Evolutionary conservation across 2,113 vertebrate species (phyloP).

Genomic region (Otus sunia): DNA sequence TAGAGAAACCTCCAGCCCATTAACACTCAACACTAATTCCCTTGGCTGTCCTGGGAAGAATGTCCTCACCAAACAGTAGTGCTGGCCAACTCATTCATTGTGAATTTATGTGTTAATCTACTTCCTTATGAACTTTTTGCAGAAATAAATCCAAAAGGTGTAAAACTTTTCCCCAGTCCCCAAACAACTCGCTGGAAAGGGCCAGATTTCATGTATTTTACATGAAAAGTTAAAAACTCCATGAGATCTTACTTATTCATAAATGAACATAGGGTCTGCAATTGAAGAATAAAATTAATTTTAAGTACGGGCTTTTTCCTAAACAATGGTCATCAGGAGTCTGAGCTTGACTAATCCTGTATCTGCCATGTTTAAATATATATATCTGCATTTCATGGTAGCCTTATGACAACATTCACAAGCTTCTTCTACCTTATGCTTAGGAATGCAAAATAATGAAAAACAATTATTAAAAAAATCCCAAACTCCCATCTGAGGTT

Average conservation of each 20-base stretch:
- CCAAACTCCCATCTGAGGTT: neutral
- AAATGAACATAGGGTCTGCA: neutral
- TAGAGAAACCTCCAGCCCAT: neutral
- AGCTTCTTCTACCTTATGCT: neutral
- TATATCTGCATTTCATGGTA: neutral
- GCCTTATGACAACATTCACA: neutral
- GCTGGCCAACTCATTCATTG: neutral
- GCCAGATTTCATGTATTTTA: neutral
- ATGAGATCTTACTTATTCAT: neutral
- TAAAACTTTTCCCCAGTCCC: neutral
- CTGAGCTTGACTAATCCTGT: neutral
- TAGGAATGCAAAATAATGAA: neutral
- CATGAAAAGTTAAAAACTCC: neutral
- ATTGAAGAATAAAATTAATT: neutral
- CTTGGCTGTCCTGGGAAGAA: neutral
- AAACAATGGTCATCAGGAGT: neutral
- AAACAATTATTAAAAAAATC: neutral
- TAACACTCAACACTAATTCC: neutral
- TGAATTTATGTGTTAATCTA: neutral
- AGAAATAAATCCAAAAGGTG: neutral
- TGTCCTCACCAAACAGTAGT: fast-evolving
- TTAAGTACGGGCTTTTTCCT: neutral
- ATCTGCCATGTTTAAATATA: neutral
- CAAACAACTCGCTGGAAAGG: neutral
- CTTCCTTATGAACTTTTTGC: neutral